phyloP scores from a whole-genome alignment of 2,113 vertebrate genomes.

The Saguinus imperator region DNA sequence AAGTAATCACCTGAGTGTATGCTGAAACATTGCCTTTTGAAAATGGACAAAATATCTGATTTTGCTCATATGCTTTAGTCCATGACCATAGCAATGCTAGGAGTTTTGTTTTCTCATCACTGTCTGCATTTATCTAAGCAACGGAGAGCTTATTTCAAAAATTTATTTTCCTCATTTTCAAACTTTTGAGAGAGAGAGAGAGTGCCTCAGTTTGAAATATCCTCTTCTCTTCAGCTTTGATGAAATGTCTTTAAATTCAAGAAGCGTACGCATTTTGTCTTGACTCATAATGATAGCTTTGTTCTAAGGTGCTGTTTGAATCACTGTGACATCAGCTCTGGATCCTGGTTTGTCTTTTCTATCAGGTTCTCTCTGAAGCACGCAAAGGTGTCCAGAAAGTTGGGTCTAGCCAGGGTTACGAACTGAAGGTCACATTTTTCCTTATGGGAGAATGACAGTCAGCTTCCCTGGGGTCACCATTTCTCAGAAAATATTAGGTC shows the following conservation, averaged over 20 bases:
- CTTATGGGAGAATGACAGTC: neutral
- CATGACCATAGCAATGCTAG: neutral
- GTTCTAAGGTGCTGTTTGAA: neutral
- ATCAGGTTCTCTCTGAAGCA: neutral
- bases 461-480: neutral
- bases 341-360: neutral
- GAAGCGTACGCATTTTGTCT: neutral
- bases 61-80: neutral
- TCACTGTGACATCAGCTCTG: neutral
- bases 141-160: neutral
- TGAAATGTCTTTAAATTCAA: neutral
- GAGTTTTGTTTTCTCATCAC: neutral
- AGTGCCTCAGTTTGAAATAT: neutral
- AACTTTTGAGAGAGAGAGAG: neutral
- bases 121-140: slow-evolving; percentile 13
- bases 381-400: neutral
- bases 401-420: neutral
- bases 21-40: neutral
- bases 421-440: neutral
- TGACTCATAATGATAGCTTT: neutral
- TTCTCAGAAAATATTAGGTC: neutral
- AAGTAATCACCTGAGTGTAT: neutral
- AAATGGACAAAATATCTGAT: slow-evolving; percentile 46
- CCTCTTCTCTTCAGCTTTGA: neutral
- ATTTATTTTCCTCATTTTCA: neutral